phyloP scores from a whole-genome alignment of 2,113 vertebrate species.

The Urocynchramus pylzowi region DNA sequence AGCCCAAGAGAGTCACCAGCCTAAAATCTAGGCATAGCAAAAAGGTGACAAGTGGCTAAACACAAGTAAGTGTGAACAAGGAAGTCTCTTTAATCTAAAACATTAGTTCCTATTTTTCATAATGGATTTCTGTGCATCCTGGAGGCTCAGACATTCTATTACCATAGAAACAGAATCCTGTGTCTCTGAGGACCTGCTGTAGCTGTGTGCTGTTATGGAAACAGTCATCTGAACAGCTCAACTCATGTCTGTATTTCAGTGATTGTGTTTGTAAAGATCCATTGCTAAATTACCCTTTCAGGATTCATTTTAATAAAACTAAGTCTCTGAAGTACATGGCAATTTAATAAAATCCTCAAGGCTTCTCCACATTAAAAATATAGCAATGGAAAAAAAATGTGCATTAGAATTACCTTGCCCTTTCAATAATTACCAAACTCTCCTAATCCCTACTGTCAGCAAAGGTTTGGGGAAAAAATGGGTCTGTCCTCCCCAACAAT shows the following conservation, averaged over 20 bases:
- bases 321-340: background rate
- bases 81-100: background rate
- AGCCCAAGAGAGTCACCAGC: background rate
- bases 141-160: background rate
- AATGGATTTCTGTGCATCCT: background rate
- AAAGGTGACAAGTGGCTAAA: background rate
- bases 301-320: background rate
- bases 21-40: background rate
- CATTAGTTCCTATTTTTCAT: background rate
- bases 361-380: background rate
- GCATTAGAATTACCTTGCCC: background rate
- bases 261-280: background rate
- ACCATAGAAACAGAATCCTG: constrained; percentile 48
- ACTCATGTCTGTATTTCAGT: background rate
- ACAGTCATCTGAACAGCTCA: constrained; percentile 11
- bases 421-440: background rate
- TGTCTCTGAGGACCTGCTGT: background rate
- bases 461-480: background rate
- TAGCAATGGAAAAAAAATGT: background rate
- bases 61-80: background rate
- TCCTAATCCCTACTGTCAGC: background rate
- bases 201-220: constrained; percentile 46
- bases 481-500: background rate
- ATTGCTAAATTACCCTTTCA: background rate
- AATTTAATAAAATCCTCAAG: background rate